These are phyloP conservation scores for Cylindroiulus punctatus DNA, from an alignment of 2,888 invertebrate genomes.

Conservation along the genomic window DNA sequence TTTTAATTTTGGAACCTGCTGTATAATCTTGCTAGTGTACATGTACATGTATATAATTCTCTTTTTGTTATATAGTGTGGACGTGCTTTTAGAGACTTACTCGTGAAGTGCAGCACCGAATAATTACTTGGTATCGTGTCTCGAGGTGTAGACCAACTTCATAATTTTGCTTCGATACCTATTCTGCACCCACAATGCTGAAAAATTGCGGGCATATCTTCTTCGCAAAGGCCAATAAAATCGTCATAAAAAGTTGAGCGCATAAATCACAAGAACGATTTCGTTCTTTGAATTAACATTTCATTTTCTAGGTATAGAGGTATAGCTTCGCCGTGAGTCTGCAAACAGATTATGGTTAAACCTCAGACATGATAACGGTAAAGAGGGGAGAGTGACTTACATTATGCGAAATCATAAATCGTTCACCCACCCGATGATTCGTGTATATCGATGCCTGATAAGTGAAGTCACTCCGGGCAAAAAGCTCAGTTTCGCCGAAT, in stretches of 20 bases:
- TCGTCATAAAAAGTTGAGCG: neutral
- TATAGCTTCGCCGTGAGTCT: neutral
- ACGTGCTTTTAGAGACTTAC: too few species aligned
- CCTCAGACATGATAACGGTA: neutral
- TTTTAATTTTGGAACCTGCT: too few species aligned
- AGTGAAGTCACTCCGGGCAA: conserved; percentile 16
- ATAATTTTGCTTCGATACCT: neutral
- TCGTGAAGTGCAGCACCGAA: too few species aligned
- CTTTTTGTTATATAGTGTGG: too few species aligned
- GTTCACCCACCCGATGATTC: conserved; percentile 1
- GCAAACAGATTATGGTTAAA: neutral
- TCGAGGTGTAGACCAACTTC: neutral
- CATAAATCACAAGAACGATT: neutral
- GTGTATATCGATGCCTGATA: conserved; percentile 7
- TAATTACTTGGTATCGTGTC: neutral
- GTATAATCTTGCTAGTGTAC: too few species aligned
- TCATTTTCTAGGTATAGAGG: neutral
- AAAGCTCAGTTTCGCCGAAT: neutral
- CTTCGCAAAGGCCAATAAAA: neutral
- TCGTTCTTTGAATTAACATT: neutral
- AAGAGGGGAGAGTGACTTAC: conserved; percentile 32
- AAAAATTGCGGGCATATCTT: neutral
- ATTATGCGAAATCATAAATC: neutral
- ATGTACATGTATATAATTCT: too few species aligned
- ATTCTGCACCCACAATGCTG: neutral